Conservation (phyloP, 2,797 vertebrate genomes). For the Tinamus major region DNA sequence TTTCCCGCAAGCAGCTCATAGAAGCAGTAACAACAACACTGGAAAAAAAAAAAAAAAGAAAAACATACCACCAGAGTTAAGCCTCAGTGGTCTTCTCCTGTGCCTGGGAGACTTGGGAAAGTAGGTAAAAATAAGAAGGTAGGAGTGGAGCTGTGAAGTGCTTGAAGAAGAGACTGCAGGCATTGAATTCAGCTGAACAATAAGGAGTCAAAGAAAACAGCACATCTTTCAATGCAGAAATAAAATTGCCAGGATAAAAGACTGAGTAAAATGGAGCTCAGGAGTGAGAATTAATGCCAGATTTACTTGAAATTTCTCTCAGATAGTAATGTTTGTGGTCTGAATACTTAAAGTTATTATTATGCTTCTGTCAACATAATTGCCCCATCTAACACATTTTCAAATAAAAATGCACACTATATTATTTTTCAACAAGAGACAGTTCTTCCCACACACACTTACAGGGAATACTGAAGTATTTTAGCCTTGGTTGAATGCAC, state of each 20-base stretch:
- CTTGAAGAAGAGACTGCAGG: neutral
- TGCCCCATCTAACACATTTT: neutral
- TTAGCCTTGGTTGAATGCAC: neutral
- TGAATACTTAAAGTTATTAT: neutral
- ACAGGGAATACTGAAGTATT: neutral
- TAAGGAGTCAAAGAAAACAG: neutral
- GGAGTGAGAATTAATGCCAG: neutral
- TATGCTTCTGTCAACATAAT: neutral
- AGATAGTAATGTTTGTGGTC: neutral
- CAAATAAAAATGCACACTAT: neutral
- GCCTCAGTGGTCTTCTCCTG: neutral
- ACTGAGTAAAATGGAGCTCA: neutral
- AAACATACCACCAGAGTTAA: neutral
- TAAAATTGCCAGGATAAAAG: neutral
- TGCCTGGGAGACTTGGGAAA: neutral
- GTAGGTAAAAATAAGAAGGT: neutral
- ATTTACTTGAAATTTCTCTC: neutral
- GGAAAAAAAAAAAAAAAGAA: neutral
- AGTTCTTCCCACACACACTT: neutral
- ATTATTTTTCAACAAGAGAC: neutral
- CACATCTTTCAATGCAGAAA: neutral
- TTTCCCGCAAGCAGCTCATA: neutral
- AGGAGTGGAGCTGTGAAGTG: neutral
- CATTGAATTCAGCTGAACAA: neutral
- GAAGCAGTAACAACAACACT: neutral